These are phyloP conservation scores for Argyrosomus regius DNA, from an alignment of 2,797 vertebrate genomes.

Conservation along the genomic window DNA sequence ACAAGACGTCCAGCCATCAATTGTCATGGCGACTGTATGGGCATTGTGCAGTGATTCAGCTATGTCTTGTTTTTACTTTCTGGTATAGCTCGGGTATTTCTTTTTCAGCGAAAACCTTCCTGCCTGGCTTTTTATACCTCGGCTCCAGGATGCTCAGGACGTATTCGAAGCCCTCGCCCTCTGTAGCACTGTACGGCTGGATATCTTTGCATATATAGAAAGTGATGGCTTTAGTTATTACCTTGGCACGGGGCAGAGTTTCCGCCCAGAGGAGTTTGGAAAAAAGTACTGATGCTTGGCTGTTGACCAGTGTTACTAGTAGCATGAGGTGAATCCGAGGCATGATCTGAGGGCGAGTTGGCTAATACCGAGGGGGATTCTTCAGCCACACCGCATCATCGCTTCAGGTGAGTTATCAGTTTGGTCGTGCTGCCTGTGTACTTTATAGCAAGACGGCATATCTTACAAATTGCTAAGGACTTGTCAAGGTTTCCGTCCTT, in stretches of 20 bases:
- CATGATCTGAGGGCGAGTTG: background rate
- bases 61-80: constrained; percentile 1
- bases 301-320: background rate
- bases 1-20: background rate
- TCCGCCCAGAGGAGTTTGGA: background rate
- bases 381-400: too few species aligned
- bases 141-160: background rate
- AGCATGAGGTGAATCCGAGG: background rate
- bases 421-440: too few species aligned
- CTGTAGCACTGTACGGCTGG: background rate
- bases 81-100: background rate
- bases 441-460: too few species aligned
- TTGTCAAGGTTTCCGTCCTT: too few species aligned
- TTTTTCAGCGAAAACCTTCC: background rate
- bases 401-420: too few species aligned
- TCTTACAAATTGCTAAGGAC: too few species aligned
- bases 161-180: background rate
- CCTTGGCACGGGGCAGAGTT: background rate
- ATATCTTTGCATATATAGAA: constrained; percentile 2
- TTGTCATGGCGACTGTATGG: too few species aligned
- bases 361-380: too few species aligned
- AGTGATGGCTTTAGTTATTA: background rate
- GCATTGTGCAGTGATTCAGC: background rate
- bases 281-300: background rate
- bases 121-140: background rate